Conservation (phyloP, 1,140 invertebrate species). For the Brachionus angularis region DNA sequence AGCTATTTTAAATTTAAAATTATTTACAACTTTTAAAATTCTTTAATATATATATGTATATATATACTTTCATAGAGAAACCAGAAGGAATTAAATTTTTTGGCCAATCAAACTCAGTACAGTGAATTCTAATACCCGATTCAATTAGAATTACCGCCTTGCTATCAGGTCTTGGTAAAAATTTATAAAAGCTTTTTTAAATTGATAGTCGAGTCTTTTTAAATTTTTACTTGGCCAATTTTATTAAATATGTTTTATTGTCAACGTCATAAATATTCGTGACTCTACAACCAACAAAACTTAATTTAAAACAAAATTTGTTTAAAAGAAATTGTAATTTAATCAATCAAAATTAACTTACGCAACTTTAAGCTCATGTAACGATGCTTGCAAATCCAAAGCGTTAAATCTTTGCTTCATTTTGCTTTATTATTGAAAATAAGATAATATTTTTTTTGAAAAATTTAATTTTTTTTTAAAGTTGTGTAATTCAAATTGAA, state of each 20-base stretch:
- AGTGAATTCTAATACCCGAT: slow-evolving; percentile 87
- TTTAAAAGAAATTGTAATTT: too few species aligned
- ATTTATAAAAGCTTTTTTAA: background rate
- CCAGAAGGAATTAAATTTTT: slow-evolving; percentile 91
- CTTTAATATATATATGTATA: too few species aligned
- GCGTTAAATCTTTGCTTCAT: slow-evolving; percentile 42
- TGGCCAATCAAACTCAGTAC: slow-evolving; percentile 93
- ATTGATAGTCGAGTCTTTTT: background rate
- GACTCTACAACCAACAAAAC: slow-evolving; percentile 66
- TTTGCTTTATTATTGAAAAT: background rate
- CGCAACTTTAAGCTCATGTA: slow-evolving; percentile 16
- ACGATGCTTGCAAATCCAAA: slow-evolving; percentile 24
- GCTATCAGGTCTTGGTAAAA: background rate
- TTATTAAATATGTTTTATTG: slow-evolving; percentile 89
- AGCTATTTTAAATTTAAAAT: slow-evolving; percentile 62
- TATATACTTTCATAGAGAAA: slow-evolving; percentile 89
- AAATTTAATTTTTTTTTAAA: too few species aligned
- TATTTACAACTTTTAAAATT: too few species aligned
- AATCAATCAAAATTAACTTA: background rate
- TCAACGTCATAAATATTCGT: slow-evolving; percentile 97
- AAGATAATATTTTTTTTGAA: too few species aligned
- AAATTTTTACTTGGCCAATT: slow-evolving; percentile 64
- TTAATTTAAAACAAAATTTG: too few species aligned
- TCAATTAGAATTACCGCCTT: slow-evolving; percentile 73
- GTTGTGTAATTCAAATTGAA: too few species aligned